A percentile compares a stretch with the other conserved stretches of the same genome.
phyloP scores from a whole-genome alignment of 2,888 invertebrate species.

The Eupithecia dodoneata region DNA sequence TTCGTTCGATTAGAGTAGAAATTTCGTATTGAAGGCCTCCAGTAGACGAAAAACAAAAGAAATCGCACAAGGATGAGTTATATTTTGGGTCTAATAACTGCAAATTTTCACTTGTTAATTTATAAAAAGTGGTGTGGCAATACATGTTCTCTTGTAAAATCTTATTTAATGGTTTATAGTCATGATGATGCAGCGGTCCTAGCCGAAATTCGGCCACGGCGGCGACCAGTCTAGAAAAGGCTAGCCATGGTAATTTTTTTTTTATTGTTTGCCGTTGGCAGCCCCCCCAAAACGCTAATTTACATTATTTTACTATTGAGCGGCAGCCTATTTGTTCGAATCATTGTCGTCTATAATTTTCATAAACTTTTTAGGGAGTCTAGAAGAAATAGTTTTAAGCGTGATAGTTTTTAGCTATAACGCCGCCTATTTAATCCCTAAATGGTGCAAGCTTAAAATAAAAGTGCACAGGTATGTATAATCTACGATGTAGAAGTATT shows the following conservation, averaged over 20 bases:
- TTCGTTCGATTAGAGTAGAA: too few species aligned
- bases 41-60: too few species aligned
- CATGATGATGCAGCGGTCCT: not conserved
- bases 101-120: too few species aligned
- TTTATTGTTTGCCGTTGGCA: not conserved
- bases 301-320: not conserved
- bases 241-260: not conserved
- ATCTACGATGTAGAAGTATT: not conserved
- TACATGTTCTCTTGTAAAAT: not conserved
- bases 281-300: not conserved
- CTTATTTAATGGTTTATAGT: not conserved
- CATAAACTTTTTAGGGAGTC: too few species aligned
- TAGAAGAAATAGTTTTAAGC: too few species aligned
- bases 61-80: too few species aligned
- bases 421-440: not conserved
- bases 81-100: too few species aligned
- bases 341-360: not conserved
- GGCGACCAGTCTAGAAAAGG: not conserved
- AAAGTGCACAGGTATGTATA: not conserved
- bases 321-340: not conserved
- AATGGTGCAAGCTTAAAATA: slow-evolving; percentile 2
- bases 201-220: not conserved
- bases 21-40: too few species aligned
- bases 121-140: not conserved
- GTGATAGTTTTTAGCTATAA: not conserved